Evolutionary conservation across 2,888 invertebrate genomes (phyloP).

Genomic region (Hyppa rectilinea): DNA sequence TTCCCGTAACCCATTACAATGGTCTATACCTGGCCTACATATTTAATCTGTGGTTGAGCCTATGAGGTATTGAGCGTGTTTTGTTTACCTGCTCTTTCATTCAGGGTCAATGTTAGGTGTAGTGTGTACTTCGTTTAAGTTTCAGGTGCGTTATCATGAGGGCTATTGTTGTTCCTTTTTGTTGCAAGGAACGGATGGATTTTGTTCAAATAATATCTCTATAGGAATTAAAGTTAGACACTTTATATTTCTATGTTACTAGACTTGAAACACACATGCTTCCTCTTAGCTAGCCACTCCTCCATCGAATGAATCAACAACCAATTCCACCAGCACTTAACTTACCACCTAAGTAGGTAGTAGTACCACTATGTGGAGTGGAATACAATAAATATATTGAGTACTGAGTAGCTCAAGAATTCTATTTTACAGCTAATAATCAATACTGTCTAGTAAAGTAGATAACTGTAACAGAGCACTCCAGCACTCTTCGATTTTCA

Average conservation of each 20-base stretch:
- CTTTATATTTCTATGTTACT: too few relatives aligned
- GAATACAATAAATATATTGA: too few relatives aligned
- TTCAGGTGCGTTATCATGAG: slow-evolving; percentile 1
- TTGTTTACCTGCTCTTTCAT: slow-evolving; percentile 38
- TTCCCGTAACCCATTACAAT: slow-evolving; percentile 22
- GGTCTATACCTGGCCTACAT: slow-evolving; percentile 38
- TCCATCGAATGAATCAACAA: too few relatives aligned
- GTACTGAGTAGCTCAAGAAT: neutral
- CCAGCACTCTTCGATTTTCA: neutral
- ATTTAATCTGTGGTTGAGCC: slow-evolving; percentile 41
- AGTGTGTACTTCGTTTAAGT: slow-evolving; percentile 17
- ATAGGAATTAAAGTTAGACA: neutral
- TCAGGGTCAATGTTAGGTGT: slow-evolving; percentile 38
- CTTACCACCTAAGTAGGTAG: too few relatives aligned
- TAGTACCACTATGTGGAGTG: too few relatives aligned
- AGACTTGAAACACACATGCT: neutral
- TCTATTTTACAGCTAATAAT: neutral
- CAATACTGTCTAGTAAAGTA: neutral
- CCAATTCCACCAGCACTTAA: too few relatives aligned
- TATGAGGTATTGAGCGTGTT: slow-evolving; percentile 31
- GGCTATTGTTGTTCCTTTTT: neutral
- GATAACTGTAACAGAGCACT: neutral
- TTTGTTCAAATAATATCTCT: neutral
- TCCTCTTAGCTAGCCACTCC: too few relatives aligned
- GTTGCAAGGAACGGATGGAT: neutral